These are phyloP conservation scores for Heterocephalus glaber DNA, from an alignment of 2,113 vertebrate genomes.

Conservation along the genomic window DNA sequence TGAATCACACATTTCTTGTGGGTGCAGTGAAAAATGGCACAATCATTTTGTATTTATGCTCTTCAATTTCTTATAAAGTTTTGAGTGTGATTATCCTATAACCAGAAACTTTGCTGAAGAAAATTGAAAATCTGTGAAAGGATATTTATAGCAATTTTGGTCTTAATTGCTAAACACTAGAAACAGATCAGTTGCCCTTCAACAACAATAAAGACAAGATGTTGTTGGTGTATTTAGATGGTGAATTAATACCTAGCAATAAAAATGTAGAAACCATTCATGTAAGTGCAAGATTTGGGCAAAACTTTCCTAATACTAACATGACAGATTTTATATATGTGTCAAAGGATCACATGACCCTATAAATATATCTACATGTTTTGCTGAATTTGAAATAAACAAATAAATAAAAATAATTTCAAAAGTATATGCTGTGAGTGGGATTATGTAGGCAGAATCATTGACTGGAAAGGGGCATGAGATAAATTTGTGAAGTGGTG, in stretches of 20 bases:
- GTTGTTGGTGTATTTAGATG: neutral
- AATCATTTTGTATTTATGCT: neutral
- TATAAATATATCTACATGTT: neutral
- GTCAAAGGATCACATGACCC: neutral
- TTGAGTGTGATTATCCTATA: neutral
- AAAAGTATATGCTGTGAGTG: neutral
- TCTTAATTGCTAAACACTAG: neutral
- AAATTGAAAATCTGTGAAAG: neutral
- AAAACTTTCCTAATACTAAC: neutral
- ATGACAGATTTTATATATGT: neutral
- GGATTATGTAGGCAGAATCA: neutral
- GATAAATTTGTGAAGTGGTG: neutral
- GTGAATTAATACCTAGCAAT: no score
- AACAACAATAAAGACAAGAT: neutral
- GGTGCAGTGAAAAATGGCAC: no score
- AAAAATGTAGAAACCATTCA: neutral
- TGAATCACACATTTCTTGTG: neutral
- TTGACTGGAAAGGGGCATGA: rapidly evolving
- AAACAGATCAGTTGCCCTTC: neutral
- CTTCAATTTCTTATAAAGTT: neutral
- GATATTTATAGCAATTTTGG: neutral
- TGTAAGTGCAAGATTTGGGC: neutral
- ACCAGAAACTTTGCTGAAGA: neutral
- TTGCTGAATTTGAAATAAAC: neutral
- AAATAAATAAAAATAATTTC: neutral